Percentiles rank a stretch among this genome's conserved stretches.
These are phyloP conservation scores for Mythimna pallens DNA, from an alignment of 2,888 invertebrate genomes.

Conservation along the genomic window DNA sequence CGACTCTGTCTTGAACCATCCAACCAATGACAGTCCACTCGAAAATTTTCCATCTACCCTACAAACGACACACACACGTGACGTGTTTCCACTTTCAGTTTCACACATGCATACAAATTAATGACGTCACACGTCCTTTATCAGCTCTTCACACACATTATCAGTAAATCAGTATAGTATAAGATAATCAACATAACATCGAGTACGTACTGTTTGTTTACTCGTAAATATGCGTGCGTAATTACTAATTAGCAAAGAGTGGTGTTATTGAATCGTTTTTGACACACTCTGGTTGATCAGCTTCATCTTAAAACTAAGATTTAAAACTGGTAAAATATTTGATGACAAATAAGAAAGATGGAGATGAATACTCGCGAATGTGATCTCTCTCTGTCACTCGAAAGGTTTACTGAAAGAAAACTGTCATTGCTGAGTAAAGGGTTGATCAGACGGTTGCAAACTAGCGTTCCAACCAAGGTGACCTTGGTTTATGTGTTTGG, in stretches of 20 bases:
- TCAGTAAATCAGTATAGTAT: slow-evolving; percentile 45
- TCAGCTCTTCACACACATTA: slow-evolving; percentile 21
- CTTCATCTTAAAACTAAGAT: background rate
- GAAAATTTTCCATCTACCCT: slow-evolving; percentile 33
- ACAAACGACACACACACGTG: slow-evolving; percentile 1
- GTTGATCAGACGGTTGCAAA: too few species aligned
- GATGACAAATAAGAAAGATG: too few species aligned
- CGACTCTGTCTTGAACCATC: background rate
- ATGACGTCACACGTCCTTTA: slow-evolving; percentile 41
- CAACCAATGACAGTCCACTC: background rate
- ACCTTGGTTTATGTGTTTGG: too few species aligned
- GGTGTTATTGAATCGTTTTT: background rate
- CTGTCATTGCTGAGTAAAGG: too few species aligned
- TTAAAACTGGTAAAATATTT: background rate
- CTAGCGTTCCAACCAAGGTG: too few species aligned
- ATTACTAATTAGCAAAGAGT: slow-evolving; percentile 5
- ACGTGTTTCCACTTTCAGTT: slow-evolving; percentile 6
- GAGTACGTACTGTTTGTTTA: slow-evolving; percentile 51
- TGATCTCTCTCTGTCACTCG: too few species aligned
- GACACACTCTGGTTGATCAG: background rate
- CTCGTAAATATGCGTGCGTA: slow-evolving; percentile 12
- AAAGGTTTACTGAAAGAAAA: too few species aligned
- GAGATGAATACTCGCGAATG: too few species aligned
- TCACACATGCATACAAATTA: slow-evolving; percentile 35
- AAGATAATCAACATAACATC: slow-evolving; percentile 30